Conservation (phyloP, 1,140 invertebrate species). For the Lepidurus packardi region DNA sequence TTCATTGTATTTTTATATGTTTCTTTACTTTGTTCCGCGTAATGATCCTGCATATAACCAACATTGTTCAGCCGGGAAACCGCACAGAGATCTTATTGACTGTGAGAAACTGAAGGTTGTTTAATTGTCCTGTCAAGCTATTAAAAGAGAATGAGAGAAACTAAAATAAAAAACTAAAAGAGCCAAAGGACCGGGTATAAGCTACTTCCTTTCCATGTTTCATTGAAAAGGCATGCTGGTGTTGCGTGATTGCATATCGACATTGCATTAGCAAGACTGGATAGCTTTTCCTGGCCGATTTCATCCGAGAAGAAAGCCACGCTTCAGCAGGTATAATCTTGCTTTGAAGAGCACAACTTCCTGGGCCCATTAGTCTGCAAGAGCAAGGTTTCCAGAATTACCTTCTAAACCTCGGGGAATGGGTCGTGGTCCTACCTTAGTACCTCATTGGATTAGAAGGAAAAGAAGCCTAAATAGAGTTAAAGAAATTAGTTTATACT, state of each 20-base stretch:
- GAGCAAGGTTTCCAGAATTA: not conserved
- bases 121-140: not conserved
- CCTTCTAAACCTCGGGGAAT: not conserved
- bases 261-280: not conserved
- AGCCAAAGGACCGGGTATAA: not conserved
- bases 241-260: constrained; percentile 18
- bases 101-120: not conserved
- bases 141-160: not conserved
- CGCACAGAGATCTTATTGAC: not conserved
- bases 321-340: not conserved
- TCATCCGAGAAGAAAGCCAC: not conserved
- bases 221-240: constrained; percentile 1
- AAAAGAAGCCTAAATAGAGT: no score
- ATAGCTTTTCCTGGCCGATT: constrained; percentile 18
- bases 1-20: not conserved
- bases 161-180: not conserved
- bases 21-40: not conserved
- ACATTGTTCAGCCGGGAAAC: not conserved
- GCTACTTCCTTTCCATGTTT: constrained; percentile 5
- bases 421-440: not conserved
- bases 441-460: not conserved
- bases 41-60: not conserved
- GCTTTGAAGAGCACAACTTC: constrained; percentile 13
- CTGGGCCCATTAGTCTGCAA: not conserved
- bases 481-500: no score